A percentile compares a stretch with the other conserved stretches of the same genome.
These are phyloP conservation scores for Acridotheres tristis DNA, from an alignment of 2,797 vertebrate genomes.

Conservation along the genomic window DNA sequence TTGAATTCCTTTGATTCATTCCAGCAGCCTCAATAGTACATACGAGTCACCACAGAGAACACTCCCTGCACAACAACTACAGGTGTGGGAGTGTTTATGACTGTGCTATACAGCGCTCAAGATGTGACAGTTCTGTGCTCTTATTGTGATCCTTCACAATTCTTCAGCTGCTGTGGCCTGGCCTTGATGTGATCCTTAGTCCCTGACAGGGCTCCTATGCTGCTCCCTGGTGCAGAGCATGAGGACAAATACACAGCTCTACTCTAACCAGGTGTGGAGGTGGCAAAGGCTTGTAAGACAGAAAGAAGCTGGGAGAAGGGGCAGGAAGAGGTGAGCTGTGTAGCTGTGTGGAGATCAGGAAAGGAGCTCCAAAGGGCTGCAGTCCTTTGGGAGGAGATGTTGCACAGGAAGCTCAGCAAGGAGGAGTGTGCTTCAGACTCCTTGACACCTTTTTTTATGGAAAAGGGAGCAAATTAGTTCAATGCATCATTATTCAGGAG, in stretches of 20 bases:
- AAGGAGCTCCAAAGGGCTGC: background rate
- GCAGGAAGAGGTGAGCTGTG: background rate
- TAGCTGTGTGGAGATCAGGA: background rate
- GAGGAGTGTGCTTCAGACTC: background rate
- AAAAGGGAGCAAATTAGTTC: background rate
- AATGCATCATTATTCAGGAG: background rate
- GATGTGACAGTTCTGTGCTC: background rate
- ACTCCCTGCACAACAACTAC: background rate
- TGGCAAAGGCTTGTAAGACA: background rate
- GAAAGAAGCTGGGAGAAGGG: background rate
- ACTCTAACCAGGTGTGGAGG: background rate
- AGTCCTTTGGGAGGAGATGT: background rate
- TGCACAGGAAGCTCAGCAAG: background rate
- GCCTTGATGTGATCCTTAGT: background rate
- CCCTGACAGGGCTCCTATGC: background rate
- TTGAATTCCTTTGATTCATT: background rate
- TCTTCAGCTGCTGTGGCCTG: background rate
- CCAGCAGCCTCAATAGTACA: background rate
- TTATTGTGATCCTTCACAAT: rapidly evolving
- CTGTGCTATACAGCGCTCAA: background rate
- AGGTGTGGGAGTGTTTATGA: background rate
- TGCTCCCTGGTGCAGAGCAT: background rate
- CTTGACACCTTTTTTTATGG: background rate
- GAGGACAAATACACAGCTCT: background rate
- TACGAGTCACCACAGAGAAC: background rate